Evolutionary conservation across 2,797 vertebrate genomes (phyloP).

Genomic region (Trematomus bernacchii): DNA sequence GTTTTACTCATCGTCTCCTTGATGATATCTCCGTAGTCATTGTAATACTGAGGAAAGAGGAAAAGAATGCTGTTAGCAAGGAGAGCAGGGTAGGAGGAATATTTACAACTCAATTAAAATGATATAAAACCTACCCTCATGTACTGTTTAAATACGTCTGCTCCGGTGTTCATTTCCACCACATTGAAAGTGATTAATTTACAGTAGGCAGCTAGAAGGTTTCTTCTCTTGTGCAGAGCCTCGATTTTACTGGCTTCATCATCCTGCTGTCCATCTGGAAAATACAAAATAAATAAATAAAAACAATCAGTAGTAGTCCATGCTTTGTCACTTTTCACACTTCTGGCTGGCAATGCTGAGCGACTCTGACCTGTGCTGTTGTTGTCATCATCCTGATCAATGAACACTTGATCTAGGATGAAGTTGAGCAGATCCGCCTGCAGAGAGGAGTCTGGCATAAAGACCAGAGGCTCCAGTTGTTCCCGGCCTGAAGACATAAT

Average conservation of each 20-base stretch:
- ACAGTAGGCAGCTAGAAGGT: constrained; percentile 96
- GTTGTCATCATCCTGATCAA: constrained; percentile 94
- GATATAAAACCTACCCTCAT: constrained; percentile 90
- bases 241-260: constrained; percentile 98
- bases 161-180: constrained; percentile 96
- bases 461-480: constrained; percentile 93
- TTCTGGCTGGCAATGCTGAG: background rate
- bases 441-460: constrained; percentile 92
- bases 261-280: constrained; percentile 93
- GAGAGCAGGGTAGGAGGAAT: background rate
- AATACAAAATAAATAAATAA: constrained; percentile 15
- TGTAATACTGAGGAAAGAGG: constrained; percentile 90
- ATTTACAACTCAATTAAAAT: background rate
- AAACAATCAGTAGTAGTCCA: background rate
- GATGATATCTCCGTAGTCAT: constrained; percentile 99
- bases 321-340: background rate
- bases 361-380: constrained; percentile 88
- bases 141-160: constrained; percentile 99
- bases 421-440: constrained; percentile 96
- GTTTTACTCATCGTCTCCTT: constrained; percentile 99
- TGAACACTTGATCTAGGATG: constrained; percentile 96
- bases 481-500: constrained; percentile 95
- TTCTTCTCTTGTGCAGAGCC: constrained; percentile 97
- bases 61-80: constrained; percentile 1
- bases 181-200: constrained; percentile 98